A percentile compares a stretch with the other conserved stretches of the same genome.
Evolutionary conservation across 2,113 vertebrate genomes (phyloP).

Genomic region (Cyanocitta stelleri): DNA sequence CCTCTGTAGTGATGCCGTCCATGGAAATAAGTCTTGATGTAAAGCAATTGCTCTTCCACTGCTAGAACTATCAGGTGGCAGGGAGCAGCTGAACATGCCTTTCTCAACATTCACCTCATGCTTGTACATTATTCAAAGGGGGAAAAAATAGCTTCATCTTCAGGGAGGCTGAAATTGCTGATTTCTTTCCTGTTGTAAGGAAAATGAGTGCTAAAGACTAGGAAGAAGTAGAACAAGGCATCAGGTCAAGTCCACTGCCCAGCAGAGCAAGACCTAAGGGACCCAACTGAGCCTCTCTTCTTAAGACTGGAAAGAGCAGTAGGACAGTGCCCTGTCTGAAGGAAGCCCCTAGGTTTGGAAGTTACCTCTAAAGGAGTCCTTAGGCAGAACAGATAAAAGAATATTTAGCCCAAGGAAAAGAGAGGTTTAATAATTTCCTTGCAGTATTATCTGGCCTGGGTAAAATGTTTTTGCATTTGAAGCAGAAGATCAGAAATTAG

Average conservation of each 20-base stretch:
- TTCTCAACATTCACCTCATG: constrained; percentile 66
- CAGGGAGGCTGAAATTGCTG: neutral
- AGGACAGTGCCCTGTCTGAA: neutral
- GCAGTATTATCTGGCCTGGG: neutral
- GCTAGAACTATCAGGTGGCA: constrained; percentile 68
- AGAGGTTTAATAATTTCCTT: neutral
- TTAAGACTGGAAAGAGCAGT: neutral
- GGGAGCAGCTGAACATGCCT: constrained; percentile 79
- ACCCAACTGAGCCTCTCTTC: neutral
- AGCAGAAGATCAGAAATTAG: neutral
- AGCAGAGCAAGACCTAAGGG: neutral
- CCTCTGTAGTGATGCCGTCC: neutral
- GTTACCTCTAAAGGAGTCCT: neutral
- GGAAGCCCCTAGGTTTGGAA: neutral
- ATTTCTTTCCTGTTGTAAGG: neutral
- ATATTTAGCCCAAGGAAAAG: neutral
- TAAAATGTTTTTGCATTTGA: neutral
- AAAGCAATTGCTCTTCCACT: constrained; percentile 38
- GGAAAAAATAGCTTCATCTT: constrained; percentile 37
- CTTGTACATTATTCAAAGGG: constrained; percentile 47
- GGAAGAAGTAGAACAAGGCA: neutral
- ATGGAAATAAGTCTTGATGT: constrained; percentile 56
- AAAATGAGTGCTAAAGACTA: neutral
- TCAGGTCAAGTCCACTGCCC: neutral
- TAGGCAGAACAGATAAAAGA: neutral